Percentiles rank a stretch among this genome's conserved stretches.
These are phyloP conservation scores for Archocentrus centrarchus DNA, from an alignment of 2,113 vertebrate genomes.

Conservation along the genomic window DNA sequence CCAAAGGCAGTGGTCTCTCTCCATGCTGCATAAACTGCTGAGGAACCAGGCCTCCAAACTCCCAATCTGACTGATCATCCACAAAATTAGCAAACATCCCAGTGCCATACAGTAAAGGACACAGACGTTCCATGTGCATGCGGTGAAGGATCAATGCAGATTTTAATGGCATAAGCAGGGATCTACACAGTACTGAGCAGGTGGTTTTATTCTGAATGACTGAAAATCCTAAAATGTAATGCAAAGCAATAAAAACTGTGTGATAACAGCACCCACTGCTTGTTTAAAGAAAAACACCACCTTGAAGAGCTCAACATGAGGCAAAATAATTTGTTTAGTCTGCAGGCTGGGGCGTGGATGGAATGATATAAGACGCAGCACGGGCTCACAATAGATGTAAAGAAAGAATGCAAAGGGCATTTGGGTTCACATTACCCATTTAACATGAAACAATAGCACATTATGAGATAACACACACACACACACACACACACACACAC, in stretches of 20 bases:
- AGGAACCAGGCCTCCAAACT: neutral
- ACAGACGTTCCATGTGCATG: neutral
- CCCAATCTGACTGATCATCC: neutral
- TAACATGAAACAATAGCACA: conserved; percentile 57
- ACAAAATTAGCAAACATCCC: neutral
- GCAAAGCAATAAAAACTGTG: neutral
- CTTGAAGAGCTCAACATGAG: conserved; percentile 14
- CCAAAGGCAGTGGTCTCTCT: neutral
- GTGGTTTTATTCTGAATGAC: neutral
- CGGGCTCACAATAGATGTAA: conserved; percentile 18
- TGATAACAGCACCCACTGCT: neutral
- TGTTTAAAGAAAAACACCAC: neutral
- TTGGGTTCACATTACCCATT: conserved; percentile 41
- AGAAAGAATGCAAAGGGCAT: conserved; percentile 40
- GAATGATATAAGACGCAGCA: neutral
- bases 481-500: too few relatives aligned
- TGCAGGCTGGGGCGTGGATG: neutral
- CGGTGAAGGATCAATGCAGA: neutral
- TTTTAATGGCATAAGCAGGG: neutral
- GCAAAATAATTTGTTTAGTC: neutral
- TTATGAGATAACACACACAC: conserved; percentile 45
- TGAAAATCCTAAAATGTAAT: conserved; percentile 7
- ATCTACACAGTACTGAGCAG: neutral
- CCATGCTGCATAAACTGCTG: neutral
- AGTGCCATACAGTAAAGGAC: neutral